Percentiles rank a stretch among this genome's conserved stretches.
Evolutionary conservation across 2,113 vertebrate genomes (phyloP).

Genomic region (Alosa alosa): DNA sequence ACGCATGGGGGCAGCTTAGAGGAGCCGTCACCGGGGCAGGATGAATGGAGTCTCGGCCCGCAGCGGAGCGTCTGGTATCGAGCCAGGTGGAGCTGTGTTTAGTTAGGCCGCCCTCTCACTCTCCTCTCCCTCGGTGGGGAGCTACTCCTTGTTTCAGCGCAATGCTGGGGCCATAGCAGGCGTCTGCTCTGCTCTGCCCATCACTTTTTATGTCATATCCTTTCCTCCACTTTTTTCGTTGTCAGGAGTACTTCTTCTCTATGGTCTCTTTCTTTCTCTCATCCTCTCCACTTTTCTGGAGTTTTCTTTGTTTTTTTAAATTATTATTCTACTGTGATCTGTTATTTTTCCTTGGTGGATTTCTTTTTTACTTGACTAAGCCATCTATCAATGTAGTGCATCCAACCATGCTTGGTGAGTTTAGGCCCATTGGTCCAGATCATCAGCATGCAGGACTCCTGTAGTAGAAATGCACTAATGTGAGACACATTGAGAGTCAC

Average conservation of each 20-base stretch:
- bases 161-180: not conserved
- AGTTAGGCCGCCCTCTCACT: slow-evolving; percentile 22
- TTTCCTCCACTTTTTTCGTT: not conserved
- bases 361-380: not conserved
- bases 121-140: not conserved
- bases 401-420: not conserved
- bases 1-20: slow-evolving; percentile 81
- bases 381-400: not conserved
- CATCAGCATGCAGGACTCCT: not conserved
- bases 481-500: not conserved
- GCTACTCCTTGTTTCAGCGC: not conserved
- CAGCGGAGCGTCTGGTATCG: slow-evolving; percentile 36
- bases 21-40: slow-evolving; percentile 62
- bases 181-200: not conserved
- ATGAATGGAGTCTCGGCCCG: slow-evolving; percentile 60
- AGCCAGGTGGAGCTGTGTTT: slow-evolving; percentile 56
- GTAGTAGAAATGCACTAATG: not conserved
- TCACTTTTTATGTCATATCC: not conserved
- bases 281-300: not conserved
- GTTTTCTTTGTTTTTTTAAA: too few species aligned
- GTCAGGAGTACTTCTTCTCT: not conserved
- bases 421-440: not conserved
- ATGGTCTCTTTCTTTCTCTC: not conserved
- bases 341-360: not conserved
- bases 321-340: not conserved